A percentile compares a stretch with the other conserved stretches of the same genome.
These are phyloP conservation scores for Hymenopus coronatus DNA, from an alignment of 2,888 invertebrate species.

Conservation along the genomic window DNA sequence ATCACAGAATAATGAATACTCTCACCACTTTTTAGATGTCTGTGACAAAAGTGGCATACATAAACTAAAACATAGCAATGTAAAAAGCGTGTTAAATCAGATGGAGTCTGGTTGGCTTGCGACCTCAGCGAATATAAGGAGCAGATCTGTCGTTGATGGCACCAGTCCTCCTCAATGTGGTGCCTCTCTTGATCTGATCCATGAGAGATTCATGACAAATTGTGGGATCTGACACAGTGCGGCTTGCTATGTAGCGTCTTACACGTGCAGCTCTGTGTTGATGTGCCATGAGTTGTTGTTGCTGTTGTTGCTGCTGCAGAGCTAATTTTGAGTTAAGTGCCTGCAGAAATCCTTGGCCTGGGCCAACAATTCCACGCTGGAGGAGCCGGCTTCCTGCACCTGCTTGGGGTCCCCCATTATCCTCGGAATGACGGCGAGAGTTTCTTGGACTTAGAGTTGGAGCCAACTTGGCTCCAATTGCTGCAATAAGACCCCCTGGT, in stretches of 20 bases:
- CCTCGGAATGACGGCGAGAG: constrained; percentile 52
- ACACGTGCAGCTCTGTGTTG: constrained; percentile 62
- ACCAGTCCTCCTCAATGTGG: constrained; percentile 73
- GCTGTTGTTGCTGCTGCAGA: constrained; percentile 45
- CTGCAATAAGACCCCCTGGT: constrained; percentile 58
- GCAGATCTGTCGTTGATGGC: constrained; percentile 82
- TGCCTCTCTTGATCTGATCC: constrained; percentile 90
- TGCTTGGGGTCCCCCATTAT: constrained; percentile 36
- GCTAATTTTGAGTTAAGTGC: constrained; percentile 77
- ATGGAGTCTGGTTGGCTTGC: not conserved
- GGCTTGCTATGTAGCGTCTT: constrained; percentile 62
- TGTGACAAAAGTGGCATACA: not conserved
- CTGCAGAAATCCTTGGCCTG: constrained; percentile 65
- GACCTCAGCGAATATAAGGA: constrained; percentile 70
- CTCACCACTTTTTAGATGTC: not conserved
- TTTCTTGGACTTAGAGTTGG: constrained; percentile 60
- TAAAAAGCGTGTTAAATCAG: not conserved
- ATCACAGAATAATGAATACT: not conserved
- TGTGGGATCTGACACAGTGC: constrained; percentile 65
- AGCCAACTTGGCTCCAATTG: constrained; percentile 66
- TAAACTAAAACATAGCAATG: not conserved
- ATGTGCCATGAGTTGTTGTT: constrained; percentile 43
- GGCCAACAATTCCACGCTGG: constrained; percentile 19
- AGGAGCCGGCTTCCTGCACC: constrained; percentile 5
- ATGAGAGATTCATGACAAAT: constrained; percentile 84